Percentiles rank a stretch among this genome's conserved stretches.
phyloP scores from a whole-genome alignment of 2,888 invertebrate species.

The Volucella inflata region DNA sequence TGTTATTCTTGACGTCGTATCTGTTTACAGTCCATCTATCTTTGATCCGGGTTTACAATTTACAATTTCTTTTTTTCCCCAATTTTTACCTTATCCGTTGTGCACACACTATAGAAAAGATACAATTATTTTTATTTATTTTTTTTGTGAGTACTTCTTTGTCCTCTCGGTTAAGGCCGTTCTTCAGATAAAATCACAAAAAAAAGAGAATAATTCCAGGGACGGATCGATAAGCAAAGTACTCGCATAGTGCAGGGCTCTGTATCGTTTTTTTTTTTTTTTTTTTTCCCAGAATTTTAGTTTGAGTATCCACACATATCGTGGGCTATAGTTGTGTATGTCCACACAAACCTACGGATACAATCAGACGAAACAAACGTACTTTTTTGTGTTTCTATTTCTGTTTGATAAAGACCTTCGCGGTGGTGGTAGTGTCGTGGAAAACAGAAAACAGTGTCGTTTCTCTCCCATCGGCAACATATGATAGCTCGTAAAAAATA shows the following conservation, averaged over 20 bases:
- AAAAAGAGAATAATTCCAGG: conserved; percentile 4
- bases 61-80: conserved; percentile 3
- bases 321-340: conserved; percentile 21
- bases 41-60: conserved; percentile 38
- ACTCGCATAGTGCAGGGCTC: conserved; percentile 27
- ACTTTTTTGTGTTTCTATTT: conserved; percentile 63
- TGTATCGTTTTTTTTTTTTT: conserved; percentile 9
- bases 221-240: conserved; percentile 38
- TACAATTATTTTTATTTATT: conserved; percentile 14
- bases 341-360: neutral
- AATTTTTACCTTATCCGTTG: neutral
- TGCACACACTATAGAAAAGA: conserved; percentile 8
- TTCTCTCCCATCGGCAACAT: neutral
- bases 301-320: conserved; percentile 30
- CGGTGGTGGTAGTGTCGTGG: conserved; percentile 26
- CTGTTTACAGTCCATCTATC: conserved; percentile 49
- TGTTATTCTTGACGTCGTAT: conserved; percentile 34
- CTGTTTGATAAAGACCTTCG: conserved; percentile 57
- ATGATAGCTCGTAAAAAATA: conserved; percentile 1
- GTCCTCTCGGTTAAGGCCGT: conserved; percentile 26
- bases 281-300: neutral
- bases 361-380: neutral
- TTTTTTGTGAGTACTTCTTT: conserved; percentile 2
- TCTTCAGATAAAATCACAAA: conserved; percentile 26
- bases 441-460: neutral